A percentile compares a stretch with the other conserved stretches of the same genome.
Conservation (phyloP, 2,113 vertebrate species). For the Gobiocypris rarus region DNA sequence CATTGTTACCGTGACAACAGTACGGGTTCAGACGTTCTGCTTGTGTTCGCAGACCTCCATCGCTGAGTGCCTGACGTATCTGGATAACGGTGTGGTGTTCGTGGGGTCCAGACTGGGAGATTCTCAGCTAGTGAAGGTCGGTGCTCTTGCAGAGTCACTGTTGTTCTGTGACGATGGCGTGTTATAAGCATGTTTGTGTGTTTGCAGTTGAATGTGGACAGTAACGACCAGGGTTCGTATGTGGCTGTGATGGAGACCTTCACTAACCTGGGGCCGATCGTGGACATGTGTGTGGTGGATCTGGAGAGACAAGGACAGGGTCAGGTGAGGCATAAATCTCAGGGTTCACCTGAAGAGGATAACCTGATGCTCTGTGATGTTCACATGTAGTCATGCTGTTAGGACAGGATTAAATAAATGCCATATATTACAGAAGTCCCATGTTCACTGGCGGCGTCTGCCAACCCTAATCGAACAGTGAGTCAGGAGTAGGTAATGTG, state of each 20-base stretch:
- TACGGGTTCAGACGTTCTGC: too few species aligned
- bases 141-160: neutral
- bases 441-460: too few species aligned
- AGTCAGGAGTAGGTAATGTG: too few species aligned
- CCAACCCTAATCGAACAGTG: too few species aligned
- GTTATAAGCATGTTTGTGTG: neutral
- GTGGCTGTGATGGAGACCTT: conserved; percentile 99
- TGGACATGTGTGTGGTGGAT: conserved; percentile 99
- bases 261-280: conserved; percentile 96
- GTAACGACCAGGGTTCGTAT: conserved; percentile 96
- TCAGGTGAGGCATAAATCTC: conserved; percentile 79
- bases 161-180: neutral
- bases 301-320: conserved; percentile 97
- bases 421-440: too few species aligned
- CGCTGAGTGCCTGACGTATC: conserved; percentile 94
- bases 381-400: too few species aligned
- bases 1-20: too few species aligned
- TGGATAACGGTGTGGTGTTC: conserved; percentile 97
- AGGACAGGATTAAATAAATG: too few species aligned
- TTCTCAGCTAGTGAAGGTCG: conserved; percentile 96
- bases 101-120: conserved; percentile 96
- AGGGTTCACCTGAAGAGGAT: too few species aligned
- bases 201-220: conserved; percentile 92
- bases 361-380: too few species aligned
- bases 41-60: conserved; percentile 88